Evolutionary conservation across 1,140 invertebrate species (phyloP).

Genomic region (Wasmannia auropunctata): DNA sequence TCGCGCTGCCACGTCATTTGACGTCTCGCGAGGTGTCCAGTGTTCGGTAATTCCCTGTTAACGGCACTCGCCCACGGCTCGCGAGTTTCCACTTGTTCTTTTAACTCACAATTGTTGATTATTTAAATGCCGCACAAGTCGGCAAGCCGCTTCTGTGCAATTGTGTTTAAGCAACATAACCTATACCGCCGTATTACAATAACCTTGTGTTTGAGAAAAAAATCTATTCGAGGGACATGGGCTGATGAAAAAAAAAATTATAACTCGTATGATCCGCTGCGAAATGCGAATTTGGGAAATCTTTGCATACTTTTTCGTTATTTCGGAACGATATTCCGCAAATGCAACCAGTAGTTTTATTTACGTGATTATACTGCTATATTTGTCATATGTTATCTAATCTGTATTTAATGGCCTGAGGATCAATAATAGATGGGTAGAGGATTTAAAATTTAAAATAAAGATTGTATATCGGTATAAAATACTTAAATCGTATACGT

Average conservation of each 20-base stretch:
- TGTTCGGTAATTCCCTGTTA: slow-evolving; percentile 40
- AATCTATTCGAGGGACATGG: not conserved
- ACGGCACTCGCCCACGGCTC: slow-evolving; percentile 53
- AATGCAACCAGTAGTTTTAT: not conserved
- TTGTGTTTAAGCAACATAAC: slow-evolving; percentile 65
- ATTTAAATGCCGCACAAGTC: not conserved
- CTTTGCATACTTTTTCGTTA: not conserved
- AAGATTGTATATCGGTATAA: not conserved
- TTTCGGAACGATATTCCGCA: not conserved
- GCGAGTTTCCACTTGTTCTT: not conserved
- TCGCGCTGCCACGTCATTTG: not conserved
- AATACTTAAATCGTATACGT: not conserved
- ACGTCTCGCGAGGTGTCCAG: not conserved
- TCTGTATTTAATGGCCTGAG: not conserved
- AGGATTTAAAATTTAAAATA: not conserved
- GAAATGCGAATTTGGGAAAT: not conserved
- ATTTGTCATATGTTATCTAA: not conserved
- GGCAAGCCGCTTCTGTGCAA: not conserved
- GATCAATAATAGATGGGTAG: not conserved
- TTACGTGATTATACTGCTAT: not conserved
- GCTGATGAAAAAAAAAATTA: not conserved
- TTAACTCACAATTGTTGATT: not conserved
- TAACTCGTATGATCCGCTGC: not conserved
- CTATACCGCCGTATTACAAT: slow-evolving; percentile 58
- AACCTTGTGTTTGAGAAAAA: slow-evolving; percentile 57